Evolutionary conservation across 2,113 vertebrate species (phyloP).

Genomic region (Verasper variegatus): DNA sequence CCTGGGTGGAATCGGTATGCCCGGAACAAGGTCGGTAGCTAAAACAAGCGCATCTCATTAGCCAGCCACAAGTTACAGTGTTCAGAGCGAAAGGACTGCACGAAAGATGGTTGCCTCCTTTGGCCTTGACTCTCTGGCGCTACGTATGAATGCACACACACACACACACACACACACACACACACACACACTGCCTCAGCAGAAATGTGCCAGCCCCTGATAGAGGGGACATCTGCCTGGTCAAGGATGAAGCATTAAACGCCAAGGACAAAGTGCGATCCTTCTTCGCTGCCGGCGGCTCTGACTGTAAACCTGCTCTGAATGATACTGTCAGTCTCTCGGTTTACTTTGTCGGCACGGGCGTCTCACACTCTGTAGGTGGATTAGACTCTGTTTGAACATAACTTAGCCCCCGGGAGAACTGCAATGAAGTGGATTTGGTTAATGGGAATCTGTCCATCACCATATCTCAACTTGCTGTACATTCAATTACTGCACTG

Average conservation of each 20-base stretch:
- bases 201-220: background rate
- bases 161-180: too few species aligned
- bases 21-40: slow-evolving; percentile 42
- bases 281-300: background rate
- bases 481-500: slow-evolving; percentile 70
- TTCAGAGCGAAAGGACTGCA: background rate
- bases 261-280: background rate
- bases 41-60: slow-evolving; percentile 43
- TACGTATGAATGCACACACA: background rate
- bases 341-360: slow-evolving; percentile 34
- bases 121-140: too few species aligned
- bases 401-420: slow-evolving; percentile 57
- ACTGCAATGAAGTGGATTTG: slow-evolving; percentile 65
- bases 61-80: slow-evolving; percentile 10
- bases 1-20: slow-evolving; percentile 26
- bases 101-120: too few species aligned
- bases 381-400: slow-evolving; percentile 70
- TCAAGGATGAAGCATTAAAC: slow-evolving; percentile 24
- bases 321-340: slow-evolving; percentile 48
- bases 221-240: slow-evolving; percentile 16
- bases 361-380: slow-evolving; percentile 37
- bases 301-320: slow-evolving; percentile 27
- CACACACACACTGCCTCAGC: background rate
- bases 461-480: slow-evolving; percentile 68
- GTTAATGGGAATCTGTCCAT: slow-evolving; percentile 76